A percentile compares a stretch with the other conserved stretches of the same genome.
These are phyloP conservation scores for Pecten maximus DNA, from an alignment of 2,888 invertebrate species.

Conservation along the genomic window DNA sequence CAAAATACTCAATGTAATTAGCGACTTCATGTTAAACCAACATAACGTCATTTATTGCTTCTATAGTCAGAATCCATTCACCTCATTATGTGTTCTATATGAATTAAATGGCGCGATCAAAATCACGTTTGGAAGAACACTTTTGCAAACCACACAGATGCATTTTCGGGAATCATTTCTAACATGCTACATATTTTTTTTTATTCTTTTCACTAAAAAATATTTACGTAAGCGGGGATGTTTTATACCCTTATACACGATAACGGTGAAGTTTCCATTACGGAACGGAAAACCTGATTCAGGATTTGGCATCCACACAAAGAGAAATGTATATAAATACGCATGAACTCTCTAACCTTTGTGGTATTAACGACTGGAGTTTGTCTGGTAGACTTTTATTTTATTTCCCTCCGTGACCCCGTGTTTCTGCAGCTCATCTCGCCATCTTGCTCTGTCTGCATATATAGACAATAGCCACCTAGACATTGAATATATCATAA, in stretches of 20 bases:
- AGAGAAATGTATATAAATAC: background rate
- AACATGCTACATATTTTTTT: background rate
- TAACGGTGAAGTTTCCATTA: background rate
- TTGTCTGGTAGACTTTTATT: constrained; percentile 28
- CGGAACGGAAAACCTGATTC: constrained; percentile 3
- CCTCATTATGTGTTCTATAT: background rate
- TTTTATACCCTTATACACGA: background rate
- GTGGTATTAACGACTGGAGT: background rate
- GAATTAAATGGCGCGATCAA: background rate
- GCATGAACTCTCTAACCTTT: background rate
- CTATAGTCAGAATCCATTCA: background rate
- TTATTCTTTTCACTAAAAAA: background rate
- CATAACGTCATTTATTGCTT: background rate
- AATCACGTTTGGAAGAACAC: background rate
- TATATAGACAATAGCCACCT: background rate
- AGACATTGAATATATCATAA: too few relatives aligned
- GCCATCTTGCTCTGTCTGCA: background rate
- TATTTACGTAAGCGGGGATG: background rate
- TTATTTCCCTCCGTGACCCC: background rate
- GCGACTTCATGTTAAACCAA: too few relatives aligned
- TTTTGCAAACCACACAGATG: background rate
- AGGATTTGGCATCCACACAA: constrained; percentile 13
- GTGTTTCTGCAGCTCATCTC: background rate
- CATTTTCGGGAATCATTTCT: background rate
- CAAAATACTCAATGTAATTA: background rate